Evolutionary conservation across 2,888 invertebrate genomes (phyloP), one percentile per base, ranked within the genome.

Genomic region (Tubulanus polymorphus): DNA sequence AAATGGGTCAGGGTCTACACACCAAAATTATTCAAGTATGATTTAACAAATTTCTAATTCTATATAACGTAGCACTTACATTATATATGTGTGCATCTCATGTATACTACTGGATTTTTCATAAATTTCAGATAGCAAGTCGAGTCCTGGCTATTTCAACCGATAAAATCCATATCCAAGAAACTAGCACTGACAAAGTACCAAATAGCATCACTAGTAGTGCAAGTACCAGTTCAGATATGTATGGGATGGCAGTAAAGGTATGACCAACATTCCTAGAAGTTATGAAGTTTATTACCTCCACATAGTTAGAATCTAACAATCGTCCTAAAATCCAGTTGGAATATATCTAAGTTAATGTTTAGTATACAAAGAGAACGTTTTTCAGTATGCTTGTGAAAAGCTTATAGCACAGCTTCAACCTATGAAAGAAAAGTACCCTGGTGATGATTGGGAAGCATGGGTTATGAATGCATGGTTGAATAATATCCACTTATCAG

Each of bases 401-500:
- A 85, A 81, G 61, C 79, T 95, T 15, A 83, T 85, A 64, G 84
- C 87, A 65, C 83, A 93, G 51, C 76, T 95, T 27, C 83, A 86
- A 62, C 90, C 90, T 0, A 86, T 87, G 67, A 89, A 87, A 66
- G 83, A 86, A 37, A 85, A 84, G 30, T 85, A 89, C 73, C 93
- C 93, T 78, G 86, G 56, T 87, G 87, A 62, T 0, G 85, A 82
- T 51, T 95, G 95, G 84, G 87, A 66, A 83, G 92, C 41, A 74
- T 93, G 27, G 82, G 56, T 61, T 10, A 45, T 1, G 2, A 23
- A 28, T 25, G 93, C 93, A 0, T 92, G 89, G 72, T 81, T 88
- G 2, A 85, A 88, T 54, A 82, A 91, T 65, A 85, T 92, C 3
- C 86, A 88, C 66, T 81, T 94, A 8, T 89, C 92, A 0, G 87